phyloP scores from a whole-genome alignment of 1,140 invertebrate species.

The Stegodyphus mimosarum region DNA sequence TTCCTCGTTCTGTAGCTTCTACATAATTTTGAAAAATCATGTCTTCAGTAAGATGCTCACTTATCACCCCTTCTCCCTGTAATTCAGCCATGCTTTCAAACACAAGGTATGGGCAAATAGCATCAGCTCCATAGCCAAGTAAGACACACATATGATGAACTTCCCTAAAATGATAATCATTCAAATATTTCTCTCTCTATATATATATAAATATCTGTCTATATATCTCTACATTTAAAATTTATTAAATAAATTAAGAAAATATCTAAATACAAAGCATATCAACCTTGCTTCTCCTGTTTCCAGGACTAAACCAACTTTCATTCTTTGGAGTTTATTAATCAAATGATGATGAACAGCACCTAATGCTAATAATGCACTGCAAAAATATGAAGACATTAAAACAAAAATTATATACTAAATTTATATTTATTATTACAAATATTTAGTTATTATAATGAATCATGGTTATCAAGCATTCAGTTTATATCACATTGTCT shows the following conservation, averaged over 20 bases:
- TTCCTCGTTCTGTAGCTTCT: conserved; percentile 81
- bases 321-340: conserved; percentile 94
- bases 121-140: conserved; percentile 96
- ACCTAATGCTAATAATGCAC: conserved; percentile 87
- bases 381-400: conserved; percentile 68
- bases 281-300: conserved; percentile 87
- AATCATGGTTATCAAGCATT: too few relatives aligned
- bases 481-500: too few relatives aligned
- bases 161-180: conserved; percentile 72
- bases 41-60: conserved; percentile 81
- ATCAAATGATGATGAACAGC: conserved; percentile 96
- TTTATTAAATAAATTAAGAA: not conserved
- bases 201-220: too few relatives aligned
- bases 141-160: conserved; percentile 97
- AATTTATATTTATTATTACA: conserved; percentile 8
- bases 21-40: conserved; percentile 84
- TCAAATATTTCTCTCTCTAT: too few relatives aligned
- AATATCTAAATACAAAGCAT: conserved; percentile 22
- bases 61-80: conserved; percentile 83
- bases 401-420: not conserved
- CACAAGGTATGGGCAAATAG: conserved; percentile 96
- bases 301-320: conserved; percentile 92
- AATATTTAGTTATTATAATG: not conserved
- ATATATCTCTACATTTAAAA: not conserved
- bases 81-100: conserved; percentile 90